These are phyloP conservation scores for Agrochola circellaris DNA, from an alignment of 2,888 invertebrate species.

Conservation along the genomic window DNA sequence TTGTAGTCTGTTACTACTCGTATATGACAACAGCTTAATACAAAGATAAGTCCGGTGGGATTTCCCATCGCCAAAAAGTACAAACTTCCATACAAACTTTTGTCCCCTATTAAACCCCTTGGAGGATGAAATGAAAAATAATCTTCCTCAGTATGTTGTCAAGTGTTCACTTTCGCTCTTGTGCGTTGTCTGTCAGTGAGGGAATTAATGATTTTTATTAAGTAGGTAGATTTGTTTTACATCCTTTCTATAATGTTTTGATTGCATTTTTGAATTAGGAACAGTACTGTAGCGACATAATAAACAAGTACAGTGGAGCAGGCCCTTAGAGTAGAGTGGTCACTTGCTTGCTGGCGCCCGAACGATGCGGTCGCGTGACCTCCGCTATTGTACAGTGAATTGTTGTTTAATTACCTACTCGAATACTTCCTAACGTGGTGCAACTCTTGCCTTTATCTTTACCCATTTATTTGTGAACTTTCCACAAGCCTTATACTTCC, in stretches of 20 bases:
- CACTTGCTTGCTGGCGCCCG: too few relatives aligned
- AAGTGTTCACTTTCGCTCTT: not conserved
- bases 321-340: too few relatives aligned
- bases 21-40: not conserved
- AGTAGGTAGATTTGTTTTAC: not conserved
- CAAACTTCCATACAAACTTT: not conserved
- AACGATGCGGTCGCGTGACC: too few relatives aligned
- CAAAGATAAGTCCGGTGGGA: not conserved
- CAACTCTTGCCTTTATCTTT: too few relatives aligned
- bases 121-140: not conserved
- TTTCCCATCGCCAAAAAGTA: not conserved
- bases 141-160: not conserved
- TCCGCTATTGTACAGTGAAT: too few relatives aligned
- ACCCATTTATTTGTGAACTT: not conserved
- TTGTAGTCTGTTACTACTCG: not conserved
- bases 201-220: not conserved
- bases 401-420: too few relatives aligned
- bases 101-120: not conserved
- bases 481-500: not conserved
- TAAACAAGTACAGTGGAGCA: too few relatives aligned
- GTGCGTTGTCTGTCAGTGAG: not conserved
- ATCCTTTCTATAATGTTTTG: not conserved
- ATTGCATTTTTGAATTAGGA: not conserved
- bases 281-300: too few relatives aligned
- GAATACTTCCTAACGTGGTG: too few relatives aligned